Evolutionary conservation across 2,113 vertebrate species (phyloP).

Genomic region (Platysternon megacephalum): DNA sequence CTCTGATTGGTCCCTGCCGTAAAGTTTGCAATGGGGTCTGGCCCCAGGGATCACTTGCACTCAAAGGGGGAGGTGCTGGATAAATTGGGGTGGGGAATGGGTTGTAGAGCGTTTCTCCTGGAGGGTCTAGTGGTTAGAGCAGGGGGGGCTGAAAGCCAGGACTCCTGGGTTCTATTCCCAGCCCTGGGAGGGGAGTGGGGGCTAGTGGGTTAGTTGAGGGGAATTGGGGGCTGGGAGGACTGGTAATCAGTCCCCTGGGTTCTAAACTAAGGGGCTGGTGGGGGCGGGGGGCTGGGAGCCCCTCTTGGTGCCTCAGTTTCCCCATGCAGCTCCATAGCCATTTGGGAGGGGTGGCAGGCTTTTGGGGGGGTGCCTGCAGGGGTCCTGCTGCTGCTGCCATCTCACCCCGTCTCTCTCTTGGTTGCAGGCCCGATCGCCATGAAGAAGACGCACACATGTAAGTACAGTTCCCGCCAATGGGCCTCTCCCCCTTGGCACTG

Average conservation of each 20-base stretch:
- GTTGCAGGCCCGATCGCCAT: not conserved
- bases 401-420: not conserved
- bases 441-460: conserved; percentile 21
- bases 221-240: too few species aligned
- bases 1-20: not conserved
- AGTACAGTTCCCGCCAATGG: not conserved
- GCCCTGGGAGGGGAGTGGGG: not conserved
- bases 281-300: too few species aligned
- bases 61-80: not conserved
- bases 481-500: not conserved
- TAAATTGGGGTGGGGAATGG: not conserved
- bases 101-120: not conserved
- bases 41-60: not conserved
- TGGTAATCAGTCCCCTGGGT: not conserved
- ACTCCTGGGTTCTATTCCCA: not conserved
- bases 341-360: not conserved
- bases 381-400: not conserved
- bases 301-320: not conserved
- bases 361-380: not conserved
- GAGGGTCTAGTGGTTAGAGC: not conserved
- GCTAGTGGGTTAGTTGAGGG: too few species aligned
- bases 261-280: too few species aligned
- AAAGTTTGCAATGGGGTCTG: not conserved
- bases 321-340: not conserved
- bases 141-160: not conserved